phyloP scores from a whole-genome alignment of 2,113 vertebrate species.

The Rhabdomys dilectus region DNA sequence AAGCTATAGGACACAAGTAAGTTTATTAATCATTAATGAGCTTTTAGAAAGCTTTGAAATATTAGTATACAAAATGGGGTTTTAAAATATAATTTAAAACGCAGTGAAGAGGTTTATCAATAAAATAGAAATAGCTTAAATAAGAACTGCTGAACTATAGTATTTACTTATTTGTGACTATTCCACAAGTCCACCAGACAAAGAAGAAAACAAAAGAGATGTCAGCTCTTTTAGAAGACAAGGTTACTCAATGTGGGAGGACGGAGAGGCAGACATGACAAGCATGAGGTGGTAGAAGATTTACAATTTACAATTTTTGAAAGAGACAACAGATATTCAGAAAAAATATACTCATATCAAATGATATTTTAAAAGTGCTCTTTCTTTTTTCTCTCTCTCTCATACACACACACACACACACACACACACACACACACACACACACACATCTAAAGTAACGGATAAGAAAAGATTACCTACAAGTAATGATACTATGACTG shows the following conservation, averaged over 20 bases:
- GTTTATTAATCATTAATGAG: not conserved
- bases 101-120: not conserved
- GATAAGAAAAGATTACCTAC: not conserved
- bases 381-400: too few relatives aligned
- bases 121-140: not conserved
- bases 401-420: not conserved
- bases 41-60: not conserved
- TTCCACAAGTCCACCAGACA: not conserved
- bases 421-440: not conserved
- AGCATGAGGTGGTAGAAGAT: not conserved
- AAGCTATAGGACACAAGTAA: not conserved
- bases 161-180: not conserved
- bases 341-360: not conserved
- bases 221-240: not conserved
- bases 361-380: not conserved
- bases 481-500: not conserved
- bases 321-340: not conserved
- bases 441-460: not conserved
- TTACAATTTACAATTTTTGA: not conserved
- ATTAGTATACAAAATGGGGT: not conserved
- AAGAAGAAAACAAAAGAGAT: not conserved
- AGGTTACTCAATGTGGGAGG: not conserved
- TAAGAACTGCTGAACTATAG: slow-evolving; percentile 23
- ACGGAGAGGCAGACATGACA: not conserved
- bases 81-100: slow-evolving; percentile 31